Base-by-base conservation (phyloP, 2,888 invertebrate genomes). In the Xestobium rufovillosum region DNA sequence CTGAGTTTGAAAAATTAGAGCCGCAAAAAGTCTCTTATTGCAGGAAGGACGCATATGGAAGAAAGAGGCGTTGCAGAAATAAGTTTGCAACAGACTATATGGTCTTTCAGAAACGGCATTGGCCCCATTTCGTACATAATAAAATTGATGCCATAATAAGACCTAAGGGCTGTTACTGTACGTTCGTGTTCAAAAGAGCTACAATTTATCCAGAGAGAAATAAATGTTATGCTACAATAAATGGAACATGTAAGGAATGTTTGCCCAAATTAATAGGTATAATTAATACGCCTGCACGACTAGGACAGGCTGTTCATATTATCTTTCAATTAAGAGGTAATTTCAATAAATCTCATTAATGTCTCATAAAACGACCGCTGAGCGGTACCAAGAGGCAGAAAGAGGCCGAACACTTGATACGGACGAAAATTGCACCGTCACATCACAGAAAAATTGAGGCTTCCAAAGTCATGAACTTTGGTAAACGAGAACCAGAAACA, bases 351-450 rank as follows among this genome's bases (percentile, higher is more conserved):
- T 23, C 26, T 9, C n/a, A 9, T n/a, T 10, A 13, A 23, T 9
- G 14, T 11, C n/a, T n/a, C n/a, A n/a, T n/a, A n/a, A 33, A 33
- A 26, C 19, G 33, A 27, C 33, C 33, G 9, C 11, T 33, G 27
- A 19, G 14, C 9, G 33, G 33, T 9, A 26, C 9, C n/a, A 33
- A 12, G 12, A 4, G 33, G 3, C 6, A 27, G 8, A 8, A 23
- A 4, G 4, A 27, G n/a, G 19, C 9, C 4, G 27, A 14, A 9
- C 8, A 27, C 11, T 26, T 33, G n/a, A 19, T 4, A 27, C 4
- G n/a, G n/a, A n/a, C 10, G 4, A 33, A 33, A n/a, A 23, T 26
- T 4, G 6, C 33, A 6, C 8, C 33, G 10, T 14, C 17, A 4
- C 4, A 33, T n/a, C 27, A 33, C 19, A 23, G 33, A 26, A 33